Percentiles rank a stretch among this genome's conserved stretches.
phyloP scores from a whole-genome alignment of 2,113 vertebrate species.

The Forbesichthys papilliferus region DNA sequence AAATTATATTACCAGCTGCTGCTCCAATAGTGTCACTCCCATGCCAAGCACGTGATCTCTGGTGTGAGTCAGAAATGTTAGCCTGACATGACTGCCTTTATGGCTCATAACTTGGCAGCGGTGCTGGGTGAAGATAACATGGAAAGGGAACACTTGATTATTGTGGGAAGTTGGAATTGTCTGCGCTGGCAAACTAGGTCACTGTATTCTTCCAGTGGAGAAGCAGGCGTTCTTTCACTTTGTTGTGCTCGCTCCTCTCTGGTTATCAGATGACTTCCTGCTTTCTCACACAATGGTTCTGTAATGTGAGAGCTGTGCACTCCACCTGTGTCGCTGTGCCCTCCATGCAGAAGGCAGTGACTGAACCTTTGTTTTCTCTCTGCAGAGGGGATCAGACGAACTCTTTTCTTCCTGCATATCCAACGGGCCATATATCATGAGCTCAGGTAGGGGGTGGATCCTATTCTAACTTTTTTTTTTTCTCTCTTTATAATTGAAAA shows the following conservation, averaged over 20 bases:
- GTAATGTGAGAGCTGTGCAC: conserved; percentile 62
- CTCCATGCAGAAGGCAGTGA: conserved; percentile 44
- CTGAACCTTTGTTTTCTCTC: conserved; percentile 54
- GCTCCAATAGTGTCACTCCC: not conserved
- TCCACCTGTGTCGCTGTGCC: conserved; percentile 61
- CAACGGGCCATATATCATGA: conserved; percentile 99
- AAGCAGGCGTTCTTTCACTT: conserved; percentile 34
- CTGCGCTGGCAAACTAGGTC: conserved; percentile 1
- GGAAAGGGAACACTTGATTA: not conserved
- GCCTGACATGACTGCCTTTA: not conserved
- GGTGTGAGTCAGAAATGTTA: not conserved
- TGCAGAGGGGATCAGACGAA: conserved; percentile 98
- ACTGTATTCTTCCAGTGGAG: conserved; percentile 28
- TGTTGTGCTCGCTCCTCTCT: conserved; percentile 41
- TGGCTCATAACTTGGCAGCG: not conserved
- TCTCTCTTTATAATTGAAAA: conserved; percentile 47
- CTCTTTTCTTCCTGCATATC: conserved; percentile 96
- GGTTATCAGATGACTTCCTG: conserved; percentile 69
- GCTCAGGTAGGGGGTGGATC: conserved; percentile 78
- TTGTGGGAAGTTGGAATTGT: conserved; percentile 14
- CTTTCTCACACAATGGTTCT: conserved; percentile 53
- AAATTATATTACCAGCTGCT: conserved; percentile 12
- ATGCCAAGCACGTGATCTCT: not conserved
- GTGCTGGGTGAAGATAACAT: not conserved
- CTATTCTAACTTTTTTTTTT: not conserved